Conservation (phyloP, 2,797 vertebrate species). For the Phylloscopus collybita region DNA sequence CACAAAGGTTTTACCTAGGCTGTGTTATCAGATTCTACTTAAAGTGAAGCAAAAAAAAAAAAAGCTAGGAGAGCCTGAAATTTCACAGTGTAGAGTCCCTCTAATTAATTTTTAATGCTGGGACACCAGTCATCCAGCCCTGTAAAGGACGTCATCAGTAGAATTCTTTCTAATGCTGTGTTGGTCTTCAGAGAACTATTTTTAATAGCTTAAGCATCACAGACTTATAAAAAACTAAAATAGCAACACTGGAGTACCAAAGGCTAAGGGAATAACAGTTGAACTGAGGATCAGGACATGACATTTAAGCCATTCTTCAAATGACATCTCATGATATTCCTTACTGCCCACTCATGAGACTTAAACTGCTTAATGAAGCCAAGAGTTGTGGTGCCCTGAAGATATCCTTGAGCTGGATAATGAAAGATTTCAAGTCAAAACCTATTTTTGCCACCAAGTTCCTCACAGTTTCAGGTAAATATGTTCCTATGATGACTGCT, state of each 20-base stretch:
- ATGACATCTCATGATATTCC: conserved; percentile 7
- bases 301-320: conserved; percentile 37
- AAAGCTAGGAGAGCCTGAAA: not conserved
- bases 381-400: not conserved
- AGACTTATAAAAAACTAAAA: conserved; percentile 20
- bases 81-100: not conserved
- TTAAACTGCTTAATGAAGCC: not conserved
- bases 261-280: conserved; percentile 9
- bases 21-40: not conserved
- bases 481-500: not conserved
- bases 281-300: conserved; percentile 6
- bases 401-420: not conserved
- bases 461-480: not conserved
- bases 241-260: not conserved
- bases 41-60: not conserved
- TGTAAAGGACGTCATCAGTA: not conserved
- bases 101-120: not conserved
- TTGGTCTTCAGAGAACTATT: not conserved
- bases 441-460: not conserved
- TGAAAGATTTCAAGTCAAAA: not conserved
- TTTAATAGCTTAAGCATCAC: conserved; percentile 29
- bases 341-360: conserved; percentile 20
- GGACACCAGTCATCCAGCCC: not conserved
- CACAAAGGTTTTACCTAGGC: not conserved
- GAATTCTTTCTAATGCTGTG: not conserved